Conservation (phyloP, 35 echinoderm and acorn worm genomes). For the Apostichopus parvimensis region DNA sequence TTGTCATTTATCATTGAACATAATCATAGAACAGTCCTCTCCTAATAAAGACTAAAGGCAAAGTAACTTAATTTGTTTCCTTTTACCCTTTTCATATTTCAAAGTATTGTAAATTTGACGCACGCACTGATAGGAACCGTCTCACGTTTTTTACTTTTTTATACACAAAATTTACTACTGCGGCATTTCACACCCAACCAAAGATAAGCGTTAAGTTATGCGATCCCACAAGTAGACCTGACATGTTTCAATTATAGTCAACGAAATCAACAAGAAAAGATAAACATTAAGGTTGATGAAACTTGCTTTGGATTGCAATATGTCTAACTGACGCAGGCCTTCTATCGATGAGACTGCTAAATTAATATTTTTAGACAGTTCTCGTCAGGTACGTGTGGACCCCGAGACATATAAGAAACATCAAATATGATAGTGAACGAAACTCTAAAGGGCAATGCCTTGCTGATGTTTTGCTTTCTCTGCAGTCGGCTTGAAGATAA, state of each 20-base stretch:
- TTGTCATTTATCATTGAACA: too few relatives aligned
- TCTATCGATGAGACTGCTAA: background rate
- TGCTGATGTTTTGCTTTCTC: background rate
- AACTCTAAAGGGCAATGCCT: background rate
- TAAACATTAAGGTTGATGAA: background rate
- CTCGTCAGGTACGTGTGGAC: background rate
- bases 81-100: too few relatives aligned
- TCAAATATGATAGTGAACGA: background rate
- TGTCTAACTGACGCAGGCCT: background rate
- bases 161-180: background rate
- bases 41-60: too few relatives aligned
- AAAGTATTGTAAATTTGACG: too few relatives aligned
- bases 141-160: too few relatives aligned
- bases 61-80: too few relatives aligned
- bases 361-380: background rate
- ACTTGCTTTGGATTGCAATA: background rate
- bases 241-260: background rate
- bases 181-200: background rate
- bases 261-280: background rate
- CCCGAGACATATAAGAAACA: background rate
- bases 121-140: too few relatives aligned
- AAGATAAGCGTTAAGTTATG: background rate
- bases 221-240: background rate
- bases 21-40: too few relatives aligned
- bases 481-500: too few relatives aligned